Evolutionary conservation across 30 jellyfish, hydroid and myxozoan species (phyloP), one percentile per base, ranked within the genome.

Genomic region (Aurelia sp.): DNA sequence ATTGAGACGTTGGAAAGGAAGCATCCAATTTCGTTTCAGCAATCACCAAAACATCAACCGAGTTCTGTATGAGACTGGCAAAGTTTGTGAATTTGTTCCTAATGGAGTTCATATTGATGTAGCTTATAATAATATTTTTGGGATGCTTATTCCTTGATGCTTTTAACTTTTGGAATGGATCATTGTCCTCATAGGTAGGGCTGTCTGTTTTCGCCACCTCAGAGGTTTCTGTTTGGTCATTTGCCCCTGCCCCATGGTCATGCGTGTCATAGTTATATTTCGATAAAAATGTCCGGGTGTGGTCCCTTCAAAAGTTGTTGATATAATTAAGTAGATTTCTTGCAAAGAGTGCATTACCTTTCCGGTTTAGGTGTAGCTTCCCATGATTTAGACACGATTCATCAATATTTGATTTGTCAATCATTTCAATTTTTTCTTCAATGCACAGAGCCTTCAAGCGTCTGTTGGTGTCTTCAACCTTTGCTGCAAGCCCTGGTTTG

Each of bases 11-110:
- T 13, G 82, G 59, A 57, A 78, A 63, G 84, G 58, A 11, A 17
- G 15, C 44, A 81, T 81, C 85, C 73, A 65, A 38, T 22, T 81
- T 81, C 27, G 75, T 81, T 50, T 81, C 85, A 31, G 72, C 82
- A 59, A 78, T 74, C 74, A 58, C 74, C 74, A 74, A 8, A 51
- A 70, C 50, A 27, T 74, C 44, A 47, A 74, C 51, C 72, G 71
- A 13, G 85, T 74, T 48, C 51, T 51, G 72, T 74, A 74, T 55
- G 51, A 74, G 72, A 40, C 21, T 74, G 85, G 38, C 81, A 15
- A 70, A 70, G 81, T 70, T 27, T 18, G 27, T 21, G 74, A 44
- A 59, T 59, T 58, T 78, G 41, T 78, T 78, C 72, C 85, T 18
- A 17, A 59, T 35, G 9, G 89, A 78, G 84, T 22, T 78, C 47